Percentiles rank a stretch among this genome's conserved stretches.
These are phyloP conservation scores for Alloplasta piceator DNA, from an alignment of 2,888 invertebrate genomes.

Conservation along the genomic window DNA sequence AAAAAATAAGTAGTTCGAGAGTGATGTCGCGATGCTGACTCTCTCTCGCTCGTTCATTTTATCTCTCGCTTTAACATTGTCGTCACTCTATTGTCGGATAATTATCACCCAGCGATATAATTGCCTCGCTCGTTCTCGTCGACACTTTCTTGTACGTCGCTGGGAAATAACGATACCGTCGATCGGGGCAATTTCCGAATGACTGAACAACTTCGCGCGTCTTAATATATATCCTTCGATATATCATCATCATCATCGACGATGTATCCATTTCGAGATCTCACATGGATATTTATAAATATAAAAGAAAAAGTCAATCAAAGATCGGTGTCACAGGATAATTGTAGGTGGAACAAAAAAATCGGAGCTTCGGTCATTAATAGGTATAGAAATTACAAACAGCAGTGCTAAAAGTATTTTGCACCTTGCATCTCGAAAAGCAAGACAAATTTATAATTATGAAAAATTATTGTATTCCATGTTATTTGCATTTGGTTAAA, in stretches of 20 bases:
- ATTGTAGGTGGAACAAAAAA: slow-evolving; percentile 9
- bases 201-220: slow-evolving; percentile 24
- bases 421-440: too few relatives aligned
- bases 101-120: slow-evolving; percentile 59
- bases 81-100: slow-evolving; percentile 63
- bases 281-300: slow-evolving; percentile 40
- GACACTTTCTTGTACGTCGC: slow-evolving; percentile 43
- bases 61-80: slow-evolving; percentile 26
- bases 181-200: slow-evolving; percentile 58
- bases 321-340: slow-evolving; percentile 19
- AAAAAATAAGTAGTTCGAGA: slow-evolving; percentile 37
- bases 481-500: too few relatives aligned
- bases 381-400: background rate
- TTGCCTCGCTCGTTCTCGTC: slow-evolving; percentile 52
- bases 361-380: slow-evolving; percentile 8
- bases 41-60: slow-evolving; percentile 5
- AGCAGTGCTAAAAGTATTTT: too few relatives aligned
- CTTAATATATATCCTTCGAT: slow-evolving; percentile 4
- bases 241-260: slow-evolving; percentile 17
- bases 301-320: slow-evolving; percentile 17
- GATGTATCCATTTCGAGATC: slow-evolving; percentile 26
- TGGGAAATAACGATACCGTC: slow-evolving; percentile 54
- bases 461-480: too few relatives aligned
- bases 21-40: slow-evolving; percentile 25
- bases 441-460: too few relatives aligned